Base-by-base conservation (phyloP, 2,113 vertebrate genomes). In the Seriola dumerili region DNA sequence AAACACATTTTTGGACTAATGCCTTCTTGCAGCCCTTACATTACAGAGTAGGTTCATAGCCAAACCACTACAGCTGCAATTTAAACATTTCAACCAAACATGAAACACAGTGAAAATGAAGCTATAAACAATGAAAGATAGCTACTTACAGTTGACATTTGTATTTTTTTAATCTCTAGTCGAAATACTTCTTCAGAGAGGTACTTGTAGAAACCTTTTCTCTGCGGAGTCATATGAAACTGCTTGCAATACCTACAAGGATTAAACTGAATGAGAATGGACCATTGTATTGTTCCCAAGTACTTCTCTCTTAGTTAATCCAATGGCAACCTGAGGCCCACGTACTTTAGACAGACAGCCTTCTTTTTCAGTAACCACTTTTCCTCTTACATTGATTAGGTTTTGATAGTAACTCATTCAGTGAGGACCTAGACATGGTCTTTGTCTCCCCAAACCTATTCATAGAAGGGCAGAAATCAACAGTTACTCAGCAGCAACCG, bases 201-300 rank as follows among this genome's bases (percentile, higher is more conserved):
- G 65, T 74, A 74, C 75, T 73, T 80, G 88, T 74, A 68, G 76
- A 71, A 80, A 87, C 84, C 83, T 89, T 93, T 93, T 93, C 90
- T 88, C 86, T 84, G 83, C 67, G 68, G 76, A 94, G 95, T 95
- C 95, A 96, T 95, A 95, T 95, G 95, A 96, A 95, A 95, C 91
- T 87, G 88, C 93, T 95, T 94, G 92, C 75, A 91, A 95, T 95
- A 94, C 94, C 93, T 86, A 76, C 83, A 85, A 84, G 95, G 95
- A 96, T 95, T 95, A 96, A 80, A 65, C 38, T 71, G 82, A 85
- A 71, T 93, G 91, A 94, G 92, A 95, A 91, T 83, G 89, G 85
- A 76, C 91, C 92, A 91, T 95, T 95, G 94, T 94, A 59, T 90
- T 93, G 83, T 85, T 94, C 88, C 80, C 84, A 83, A 88, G 89